Evolutionary conservation across 2,888 invertebrate species (phyloP).

Genomic region (Pammene fasciana): DNA sequence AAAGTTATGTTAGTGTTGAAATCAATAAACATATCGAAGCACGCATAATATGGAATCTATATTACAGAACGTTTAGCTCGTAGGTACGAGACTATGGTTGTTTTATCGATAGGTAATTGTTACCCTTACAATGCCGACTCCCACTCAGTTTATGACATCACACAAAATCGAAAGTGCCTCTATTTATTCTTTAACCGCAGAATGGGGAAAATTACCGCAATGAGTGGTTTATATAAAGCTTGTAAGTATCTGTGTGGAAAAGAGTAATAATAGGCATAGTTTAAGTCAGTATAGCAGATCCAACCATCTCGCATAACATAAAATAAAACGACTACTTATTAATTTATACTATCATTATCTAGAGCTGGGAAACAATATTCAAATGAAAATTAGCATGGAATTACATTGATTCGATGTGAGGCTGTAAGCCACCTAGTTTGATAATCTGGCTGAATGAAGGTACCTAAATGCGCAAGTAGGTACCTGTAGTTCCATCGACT

Average conservation of each 20-base stretch:
- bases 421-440: too few relatives aligned
- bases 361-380: too few relatives aligned
- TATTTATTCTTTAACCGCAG: constrained; percentile 44
- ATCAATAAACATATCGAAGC: constrained; percentile 11
- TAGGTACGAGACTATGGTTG: constrained; percentile 23
- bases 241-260: background rate
- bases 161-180: constrained; percentile 70
- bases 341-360: too few relatives aligned
- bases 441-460: too few relatives aligned
- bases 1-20: constrained; percentile 29
- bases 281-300: too few relatives aligned
- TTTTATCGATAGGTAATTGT: constrained; percentile 22
- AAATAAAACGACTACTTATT: too few relatives aligned
- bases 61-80: constrained; percentile 31
- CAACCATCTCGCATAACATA: too few relatives aligned
- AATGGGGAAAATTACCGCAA: constrained; percentile 10
- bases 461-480: too few relatives aligned
- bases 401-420: too few relatives aligned
- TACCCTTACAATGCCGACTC: constrained; percentile 50
- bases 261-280: too few relatives aligned
- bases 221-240: background rate
- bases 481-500: too few relatives aligned
- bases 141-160: constrained; percentile 66
- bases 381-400: too few relatives aligned
- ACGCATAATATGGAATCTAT: constrained; percentile 21